Evolutionary conservation across 2,888 invertebrate genomes (phyloP).

Genomic region (Encarsia formosa): DNA sequence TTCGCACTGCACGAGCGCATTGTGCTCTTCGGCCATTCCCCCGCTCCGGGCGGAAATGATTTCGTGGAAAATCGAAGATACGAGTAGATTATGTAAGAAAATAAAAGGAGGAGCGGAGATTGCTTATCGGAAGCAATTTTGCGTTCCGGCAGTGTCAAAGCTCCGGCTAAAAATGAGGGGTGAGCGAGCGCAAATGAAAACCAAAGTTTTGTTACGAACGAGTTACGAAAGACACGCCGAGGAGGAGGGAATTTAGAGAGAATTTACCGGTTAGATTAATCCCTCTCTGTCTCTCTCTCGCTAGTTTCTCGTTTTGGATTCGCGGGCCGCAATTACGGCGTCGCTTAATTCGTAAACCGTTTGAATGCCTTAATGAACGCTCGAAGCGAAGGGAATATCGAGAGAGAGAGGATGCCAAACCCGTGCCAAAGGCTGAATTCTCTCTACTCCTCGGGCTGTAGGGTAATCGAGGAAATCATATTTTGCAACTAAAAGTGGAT

Average conservation of each 20-base stretch:
- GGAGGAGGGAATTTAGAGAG: too few relatives aligned
- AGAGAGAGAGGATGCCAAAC: slow-evolving; percentile 5
- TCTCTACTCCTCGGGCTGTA: too few relatives aligned
- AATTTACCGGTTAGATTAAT: too few relatives aligned
- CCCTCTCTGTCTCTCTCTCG: too few relatives aligned
- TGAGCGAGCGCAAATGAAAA: slow-evolving; percentile 15
- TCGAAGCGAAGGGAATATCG: slow-evolving; percentile 29
- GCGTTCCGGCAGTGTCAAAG: slow-evolving; percentile 5
- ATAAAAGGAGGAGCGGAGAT: slow-evolving; percentile 11
- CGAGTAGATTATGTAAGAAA: slow-evolving; percentile 13
- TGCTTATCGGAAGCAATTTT: slow-evolving; percentile 19
- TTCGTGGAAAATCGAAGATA: slow-evolving; percentile 9
- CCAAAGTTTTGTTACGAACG: background rate
- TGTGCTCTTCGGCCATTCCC: too few relatives aligned
- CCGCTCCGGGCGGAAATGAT: slow-evolving; percentile 14
- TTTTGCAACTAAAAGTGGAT: too few relatives aligned
- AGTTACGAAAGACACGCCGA: too few relatives aligned
- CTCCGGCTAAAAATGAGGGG: slow-evolving; percentile 9
- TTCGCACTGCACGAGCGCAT: background rate
- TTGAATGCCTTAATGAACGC: slow-evolving; percentile 37
- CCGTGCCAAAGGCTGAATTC: slow-evolving; percentile 30
- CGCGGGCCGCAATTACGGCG: slow-evolving; percentile 34
- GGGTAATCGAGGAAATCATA: slow-evolving; percentile 35
- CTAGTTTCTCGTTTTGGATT: slow-evolving; percentile 32
- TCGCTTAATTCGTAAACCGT: slow-evolving; percentile 38